phyloP scores from a whole-genome alignment of 2,113 vertebrate genomes.

The Apeltes quadracus region DNA sequence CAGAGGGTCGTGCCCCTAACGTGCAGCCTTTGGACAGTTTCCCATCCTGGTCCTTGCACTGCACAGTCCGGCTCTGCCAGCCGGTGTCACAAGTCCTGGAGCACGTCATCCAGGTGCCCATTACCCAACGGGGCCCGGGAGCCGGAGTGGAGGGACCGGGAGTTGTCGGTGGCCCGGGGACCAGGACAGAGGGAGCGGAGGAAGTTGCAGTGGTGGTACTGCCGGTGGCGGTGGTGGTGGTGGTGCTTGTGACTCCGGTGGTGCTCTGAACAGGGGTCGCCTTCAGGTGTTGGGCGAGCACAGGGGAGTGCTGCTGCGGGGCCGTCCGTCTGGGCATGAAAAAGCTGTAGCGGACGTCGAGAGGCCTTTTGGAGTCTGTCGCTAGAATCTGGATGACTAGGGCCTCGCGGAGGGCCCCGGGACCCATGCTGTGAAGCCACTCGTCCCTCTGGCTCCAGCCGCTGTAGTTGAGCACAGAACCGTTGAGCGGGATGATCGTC shows the following conservation, averaged over 20 bases:
- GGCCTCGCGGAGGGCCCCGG: constrained; percentile 86
- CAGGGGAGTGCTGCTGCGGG: constrained; percentile 52
- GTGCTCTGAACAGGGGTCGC: constrained; percentile 5
- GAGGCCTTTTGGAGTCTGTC: constrained; percentile 87
- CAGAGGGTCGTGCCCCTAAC: constrained; percentile 87
- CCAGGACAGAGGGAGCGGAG: constrained; percentile 70
- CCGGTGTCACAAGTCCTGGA: constrained; percentile 95
- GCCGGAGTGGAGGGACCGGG: constrained; percentile 46
- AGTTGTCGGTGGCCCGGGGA: constrained; percentile 57
- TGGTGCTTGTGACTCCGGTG: constrained; percentile 12
- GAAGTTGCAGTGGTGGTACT: constrained; percentile 42
- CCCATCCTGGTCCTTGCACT: constrained; percentile 89
- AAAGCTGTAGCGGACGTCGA: constrained; percentile 96
- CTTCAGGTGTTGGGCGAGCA: constrained; percentile 19
- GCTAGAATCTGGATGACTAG: constrained; percentile 92
- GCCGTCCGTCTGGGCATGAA: constrained; percentile 85
- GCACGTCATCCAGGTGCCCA: constrained; percentile 91
- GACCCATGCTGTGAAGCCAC: constrained; percentile 92
- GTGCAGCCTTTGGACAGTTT: constrained; percentile 90
- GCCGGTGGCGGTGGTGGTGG: constrained; percentile 35
- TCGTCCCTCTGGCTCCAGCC: constrained; percentile 97
- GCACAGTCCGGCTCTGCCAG: constrained; percentile 98
- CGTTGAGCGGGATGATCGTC: constrained; percentile 91
- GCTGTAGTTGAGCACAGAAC: constrained; percentile 96
- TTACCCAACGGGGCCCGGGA: constrained; percentile 87